A percentile compares a stretch with the other conserved stretches of the same genome.
Evolutionary conservation across 2,888 invertebrate species (phyloP).

Genomic region (Eupelmus urozonus): DNA sequence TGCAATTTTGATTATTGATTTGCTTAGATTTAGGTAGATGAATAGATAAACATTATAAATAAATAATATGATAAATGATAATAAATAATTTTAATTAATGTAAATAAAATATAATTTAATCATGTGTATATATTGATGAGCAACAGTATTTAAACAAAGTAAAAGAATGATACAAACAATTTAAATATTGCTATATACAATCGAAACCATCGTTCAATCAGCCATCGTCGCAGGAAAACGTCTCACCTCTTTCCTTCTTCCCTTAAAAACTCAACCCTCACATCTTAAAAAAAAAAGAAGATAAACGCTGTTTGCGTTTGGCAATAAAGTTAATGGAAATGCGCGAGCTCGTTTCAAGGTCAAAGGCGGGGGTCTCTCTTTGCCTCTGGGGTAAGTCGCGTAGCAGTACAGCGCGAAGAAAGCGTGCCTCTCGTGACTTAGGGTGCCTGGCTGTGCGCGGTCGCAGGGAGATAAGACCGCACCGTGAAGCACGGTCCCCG

Average conservation of each 20-base stretch:
- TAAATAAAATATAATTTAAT: no score
- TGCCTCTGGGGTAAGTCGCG: background rate
- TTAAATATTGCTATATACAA: no score
- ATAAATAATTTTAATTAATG: no score
- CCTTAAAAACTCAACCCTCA: background rate
- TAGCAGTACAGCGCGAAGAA: background rate
- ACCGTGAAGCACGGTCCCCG: constrained; percentile 67
- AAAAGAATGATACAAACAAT: no score
- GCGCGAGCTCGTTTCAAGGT: constrained; percentile 43
- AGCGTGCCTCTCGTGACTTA: constrained; percentile 53
- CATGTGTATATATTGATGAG: no score
- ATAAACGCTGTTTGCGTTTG: constrained; percentile 36
- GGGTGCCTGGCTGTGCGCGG: constrained; percentile 60
- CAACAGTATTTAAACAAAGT: no score
- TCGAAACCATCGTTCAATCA: no score
- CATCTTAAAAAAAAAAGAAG: constrained; percentile 42
- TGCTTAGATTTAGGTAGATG: no score
- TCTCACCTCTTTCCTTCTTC: background rate
- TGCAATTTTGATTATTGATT: background rate
- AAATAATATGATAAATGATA: no score
- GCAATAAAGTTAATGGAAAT: constrained; percentile 54
- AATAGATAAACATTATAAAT: no score
- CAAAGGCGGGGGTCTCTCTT: background rate
- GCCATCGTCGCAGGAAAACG: no score
- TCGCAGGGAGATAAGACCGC: constrained; percentile 69